Evolutionary conservation across 1,140 invertebrate genomes (phyloP), one percentile per base, ranked within the genome.

Genomic region (Drosophila sucinea): DNA sequence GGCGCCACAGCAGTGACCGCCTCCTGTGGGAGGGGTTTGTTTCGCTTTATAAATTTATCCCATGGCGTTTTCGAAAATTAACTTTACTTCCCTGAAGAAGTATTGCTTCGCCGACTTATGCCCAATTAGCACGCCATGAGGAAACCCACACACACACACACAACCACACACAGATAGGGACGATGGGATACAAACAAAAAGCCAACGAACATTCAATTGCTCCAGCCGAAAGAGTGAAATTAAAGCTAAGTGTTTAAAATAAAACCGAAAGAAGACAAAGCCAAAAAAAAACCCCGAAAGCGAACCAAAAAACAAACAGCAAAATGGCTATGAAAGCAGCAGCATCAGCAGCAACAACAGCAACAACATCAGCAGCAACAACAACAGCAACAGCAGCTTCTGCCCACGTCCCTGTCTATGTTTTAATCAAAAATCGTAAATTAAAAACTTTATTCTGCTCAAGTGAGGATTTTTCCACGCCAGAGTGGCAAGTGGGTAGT

Each of bases 371-470:
- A 38, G 35, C 8, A 27, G 5, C 44, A 47, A 3, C 1, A 47
- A 2, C 17, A 25, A 23, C 4, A 47, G 6, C 5, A 47, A 23
- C 17, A 47, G 25, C 23, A 51, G 23, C 44, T 51, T 58, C 56
- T 58, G 60, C 35, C 60, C 60, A 38, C 60, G 25, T 44, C 60
- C 23, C 60, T 63, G 60, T 32, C 41, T 54, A 64, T 25, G 44
- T 64, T 64, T 64, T 64, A 64, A 64, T 64, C 62, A 64, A 64
- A 64, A 64, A 64, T 64, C 62, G 62, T 64, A 64, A 64, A 64
- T 64, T 64, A 64, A 64, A 64, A 64, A 64, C 62, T 64, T 64
- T 64, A 64, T 64, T 64, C 62, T 35, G 47, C 41, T 64, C 60
- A 63, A 63, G 60, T 64, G 62, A 51, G 62, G 47, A 64, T 64